Evolutionary conservation across 2,888 invertebrate genomes (phyloP).

Genomic region (Aleiodes alternator): DNA sequence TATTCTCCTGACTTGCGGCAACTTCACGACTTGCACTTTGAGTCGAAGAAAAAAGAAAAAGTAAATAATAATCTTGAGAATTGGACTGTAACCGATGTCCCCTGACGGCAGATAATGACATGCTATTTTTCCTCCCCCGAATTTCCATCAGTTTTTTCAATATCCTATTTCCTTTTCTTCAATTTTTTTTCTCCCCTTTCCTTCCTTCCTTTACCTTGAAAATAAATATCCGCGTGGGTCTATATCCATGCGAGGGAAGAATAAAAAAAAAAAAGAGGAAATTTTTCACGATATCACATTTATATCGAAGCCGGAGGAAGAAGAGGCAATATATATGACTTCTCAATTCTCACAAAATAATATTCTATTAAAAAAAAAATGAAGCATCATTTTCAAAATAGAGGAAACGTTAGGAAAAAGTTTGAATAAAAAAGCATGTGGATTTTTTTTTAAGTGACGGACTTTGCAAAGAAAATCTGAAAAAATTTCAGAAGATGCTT

Average conservation of each 20-base stretch:
- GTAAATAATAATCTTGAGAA: slow-evolving; percentile 47
- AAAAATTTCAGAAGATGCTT: no score
- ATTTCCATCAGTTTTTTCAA: slow-evolving; percentile 19
- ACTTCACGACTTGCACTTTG: slow-evolving; percentile 53
- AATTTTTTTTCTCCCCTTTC: slow-evolving; percentile 29
- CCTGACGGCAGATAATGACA: slow-evolving; percentile 48
- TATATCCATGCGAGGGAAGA: neutral
- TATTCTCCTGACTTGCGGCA: slow-evolving; percentile 39
- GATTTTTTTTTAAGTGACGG: no score
- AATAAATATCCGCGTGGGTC: slow-evolving; percentile 19
- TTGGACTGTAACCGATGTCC: slow-evolving; percentile 39
- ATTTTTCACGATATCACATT: slow-evolving; percentile 29
- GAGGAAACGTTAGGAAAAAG: no score
- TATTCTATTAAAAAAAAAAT: neutral
- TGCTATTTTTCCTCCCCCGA: slow-evolving; percentile 40
- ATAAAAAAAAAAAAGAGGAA: neutral
- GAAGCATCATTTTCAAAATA: no score
- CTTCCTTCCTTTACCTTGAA: slow-evolving; percentile 31
- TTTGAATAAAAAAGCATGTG: no score
- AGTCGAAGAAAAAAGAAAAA: slow-evolving; percentile 44
- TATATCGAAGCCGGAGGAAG: slow-evolving; percentile 10
- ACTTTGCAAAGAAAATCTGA: no score
- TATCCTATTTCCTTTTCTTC: slow-evolving; percentile 28
- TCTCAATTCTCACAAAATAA: neutral
- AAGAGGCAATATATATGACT: slow-evolving; percentile 12